phyloP scores from a whole-genome alignment of 2,888 invertebrate genomes.

The Gortyna flavago region DNA sequence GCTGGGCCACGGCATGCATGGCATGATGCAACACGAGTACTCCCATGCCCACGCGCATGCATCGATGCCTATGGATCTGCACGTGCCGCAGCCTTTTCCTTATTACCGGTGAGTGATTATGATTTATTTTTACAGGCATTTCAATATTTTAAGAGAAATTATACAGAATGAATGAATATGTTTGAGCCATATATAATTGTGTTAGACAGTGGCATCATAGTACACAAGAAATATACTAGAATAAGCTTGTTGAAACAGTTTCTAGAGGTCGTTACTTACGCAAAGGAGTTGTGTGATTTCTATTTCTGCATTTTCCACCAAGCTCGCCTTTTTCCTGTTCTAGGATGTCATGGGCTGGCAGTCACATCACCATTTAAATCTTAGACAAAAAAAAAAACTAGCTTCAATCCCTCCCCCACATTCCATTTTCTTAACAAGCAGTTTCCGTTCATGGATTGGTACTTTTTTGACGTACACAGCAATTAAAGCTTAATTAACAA shows the following conservation, averaged over 20 bases:
- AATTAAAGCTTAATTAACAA: conserved; percentile 78
- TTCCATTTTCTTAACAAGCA: conserved; percentile 38
- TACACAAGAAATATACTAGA: not conserved
- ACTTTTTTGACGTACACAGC: conserved; percentile 65
- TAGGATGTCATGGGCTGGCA: conserved; percentile 9
- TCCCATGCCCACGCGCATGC: conserved; percentile 90
- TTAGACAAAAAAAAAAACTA: conserved; percentile 23
- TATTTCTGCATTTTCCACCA: conserved; percentile 17
- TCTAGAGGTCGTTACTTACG: not conserved
- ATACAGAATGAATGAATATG: not conserved
- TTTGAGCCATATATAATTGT: not conserved
- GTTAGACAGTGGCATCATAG: not conserved
- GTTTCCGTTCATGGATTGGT: conserved; percentile 65
- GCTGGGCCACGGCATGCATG: conserved; percentile 92
- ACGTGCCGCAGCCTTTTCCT: conserved; percentile 97
- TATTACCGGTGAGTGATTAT: conserved; percentile 94
- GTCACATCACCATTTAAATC: conserved; percentile 37
- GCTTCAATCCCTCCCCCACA: conserved; percentile 48
- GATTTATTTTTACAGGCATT: not conserved
- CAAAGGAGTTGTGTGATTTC: conserved; percentile 17
- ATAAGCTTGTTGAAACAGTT: not conserved
- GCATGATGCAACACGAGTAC: conserved; percentile 92
- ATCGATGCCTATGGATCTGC: conserved; percentile 96
- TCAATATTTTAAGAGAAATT: not conserved
- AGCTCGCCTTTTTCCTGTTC: conserved; percentile 24